phyloP scores from a whole-genome alignment of 2,888 invertebrate genomes.

The Strigamia maritima region DNA sequence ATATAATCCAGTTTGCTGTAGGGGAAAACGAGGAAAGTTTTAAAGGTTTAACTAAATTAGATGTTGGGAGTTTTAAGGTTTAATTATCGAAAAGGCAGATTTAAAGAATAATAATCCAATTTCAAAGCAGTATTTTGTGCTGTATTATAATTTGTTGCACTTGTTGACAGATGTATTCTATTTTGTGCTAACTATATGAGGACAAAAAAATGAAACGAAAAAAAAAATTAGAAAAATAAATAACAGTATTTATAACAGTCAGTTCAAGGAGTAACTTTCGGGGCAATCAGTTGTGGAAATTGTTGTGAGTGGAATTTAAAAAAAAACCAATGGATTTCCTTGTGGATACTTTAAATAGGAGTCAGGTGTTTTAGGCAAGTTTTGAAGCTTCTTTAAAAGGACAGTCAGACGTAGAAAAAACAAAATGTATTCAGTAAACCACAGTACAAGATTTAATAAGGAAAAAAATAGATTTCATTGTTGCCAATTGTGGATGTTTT shows the following conservation, averaged over 20 bases:
- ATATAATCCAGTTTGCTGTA: not conserved
- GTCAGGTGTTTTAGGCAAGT: constrained; percentile 8
- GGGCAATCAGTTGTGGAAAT: not conserved
- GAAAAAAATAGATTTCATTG: constrained; percentile 12
- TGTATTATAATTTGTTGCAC: constrained; percentile 11
- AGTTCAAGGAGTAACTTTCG: not conserved
- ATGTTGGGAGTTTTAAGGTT: not conserved
- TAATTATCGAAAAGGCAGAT: not conserved
- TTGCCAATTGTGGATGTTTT: constrained; percentile 23
- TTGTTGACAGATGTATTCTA: constrained; percentile 20
- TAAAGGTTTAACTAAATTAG: not conserved
- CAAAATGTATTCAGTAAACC: constrained; percentile 15
- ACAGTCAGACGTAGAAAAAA: constrained; percentile 9
- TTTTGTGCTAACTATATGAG: constrained; percentile 19
- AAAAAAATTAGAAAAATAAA: not conserved
- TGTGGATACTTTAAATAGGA: constrained; percentile 6
- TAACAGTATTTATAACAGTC: not conserved
- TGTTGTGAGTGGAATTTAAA: not conserved
- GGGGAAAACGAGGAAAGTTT: not conserved
- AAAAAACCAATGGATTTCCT: constrained; percentile 5
- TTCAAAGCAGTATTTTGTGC: constrained; percentile 7
- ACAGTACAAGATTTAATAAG: constrained; percentile 12
- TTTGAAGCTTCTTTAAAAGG: constrained; percentile 19
- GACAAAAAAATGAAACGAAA: constrained; percentile 1
- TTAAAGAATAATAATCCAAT: not conserved